Conservation (phyloP, 2,113 vertebrate genomes). For the Proteles cristata region DNA sequence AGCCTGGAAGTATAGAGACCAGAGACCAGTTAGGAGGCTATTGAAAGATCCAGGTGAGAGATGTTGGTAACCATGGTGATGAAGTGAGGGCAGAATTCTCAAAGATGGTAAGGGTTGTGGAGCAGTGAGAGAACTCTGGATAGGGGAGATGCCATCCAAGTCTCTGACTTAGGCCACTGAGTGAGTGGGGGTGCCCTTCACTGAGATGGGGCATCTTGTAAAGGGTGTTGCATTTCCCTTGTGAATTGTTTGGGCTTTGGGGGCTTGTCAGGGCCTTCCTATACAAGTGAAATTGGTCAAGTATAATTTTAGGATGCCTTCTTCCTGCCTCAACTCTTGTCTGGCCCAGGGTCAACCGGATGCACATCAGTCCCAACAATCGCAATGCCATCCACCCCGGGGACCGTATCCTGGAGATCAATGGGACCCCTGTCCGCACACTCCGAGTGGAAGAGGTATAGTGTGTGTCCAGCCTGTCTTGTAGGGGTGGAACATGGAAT, state of each 20-base stretch:
- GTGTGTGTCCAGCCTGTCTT: not conserved
- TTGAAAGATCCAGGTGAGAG: not conserved
- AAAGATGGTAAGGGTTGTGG: not conserved
- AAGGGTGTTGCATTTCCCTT: not conserved
- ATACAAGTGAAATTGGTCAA: not conserved
- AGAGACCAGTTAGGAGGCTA: not conserved
- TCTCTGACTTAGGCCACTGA: not conserved
- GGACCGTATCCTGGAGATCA: slow-evolving; percentile 97
- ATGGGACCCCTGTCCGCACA: slow-evolving; percentile 92
- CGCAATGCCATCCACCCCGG: slow-evolving; percentile 96
- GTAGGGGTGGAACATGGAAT: not conserved
- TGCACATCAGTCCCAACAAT: slow-evolving; percentile 95
- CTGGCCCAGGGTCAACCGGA: slow-evolving; percentile 91
- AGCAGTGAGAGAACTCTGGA: not conserved
- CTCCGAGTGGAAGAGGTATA: slow-evolving; percentile 93
- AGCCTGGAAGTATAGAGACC: not conserved
- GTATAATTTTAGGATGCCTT: slow-evolving; percentile 6
- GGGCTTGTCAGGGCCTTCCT: not conserved
- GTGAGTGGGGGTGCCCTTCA: not conserved
- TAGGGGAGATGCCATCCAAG: not conserved
- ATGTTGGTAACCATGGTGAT: slow-evolving; percentile 26
- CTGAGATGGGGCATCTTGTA: not conserved
- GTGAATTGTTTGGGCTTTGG: not conserved
- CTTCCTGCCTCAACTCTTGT: not conserved
- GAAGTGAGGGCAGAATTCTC: slow-evolving; percentile 33